phyloP scores from a whole-genome alignment of 2,113 vertebrate genomes.

The Apodemus speciosus region DNA sequence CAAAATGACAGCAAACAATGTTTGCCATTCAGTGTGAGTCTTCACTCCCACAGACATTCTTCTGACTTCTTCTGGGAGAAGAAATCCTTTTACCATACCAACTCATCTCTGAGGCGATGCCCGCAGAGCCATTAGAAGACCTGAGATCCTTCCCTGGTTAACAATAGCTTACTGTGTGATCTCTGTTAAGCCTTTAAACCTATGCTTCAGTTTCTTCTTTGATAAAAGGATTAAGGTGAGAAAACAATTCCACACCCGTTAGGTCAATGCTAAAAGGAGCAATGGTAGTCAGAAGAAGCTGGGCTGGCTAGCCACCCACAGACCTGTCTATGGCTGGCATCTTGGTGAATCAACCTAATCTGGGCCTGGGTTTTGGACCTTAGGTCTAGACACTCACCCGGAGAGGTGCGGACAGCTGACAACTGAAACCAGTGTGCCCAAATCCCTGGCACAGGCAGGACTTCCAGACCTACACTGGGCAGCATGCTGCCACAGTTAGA shows the following conservation, averaged over 20 bases:
- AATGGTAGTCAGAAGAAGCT: neutral
- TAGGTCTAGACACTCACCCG: neutral
- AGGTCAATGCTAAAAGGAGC: neutral
- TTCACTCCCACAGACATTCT: neutral
- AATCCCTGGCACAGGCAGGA: neutral
- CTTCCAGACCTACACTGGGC: neutral
- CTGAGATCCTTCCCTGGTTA: neutral
- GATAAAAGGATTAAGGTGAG: constrained; percentile 29
- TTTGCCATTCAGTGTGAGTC: neutral
- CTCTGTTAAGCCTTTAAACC: constrained; percentile 2
- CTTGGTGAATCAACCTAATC: neutral
- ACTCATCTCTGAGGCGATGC: neutral
- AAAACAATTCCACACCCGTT: neutral
- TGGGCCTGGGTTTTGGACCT: neutral
- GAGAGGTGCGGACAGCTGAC: neutral
- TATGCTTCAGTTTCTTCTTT: constrained; percentile 9
- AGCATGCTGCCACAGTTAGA: neutral
- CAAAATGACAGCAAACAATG: neutral
- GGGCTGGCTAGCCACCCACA: neutral
- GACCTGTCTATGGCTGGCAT: neutral
- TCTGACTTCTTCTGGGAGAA: neutral
- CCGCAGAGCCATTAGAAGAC: neutral
- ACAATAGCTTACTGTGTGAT: constrained; percentile 12
- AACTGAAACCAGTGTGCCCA: neutral
- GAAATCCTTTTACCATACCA: neutral